Percentiles rank a stretch among this genome's conserved stretches.
Evolutionary conservation across 2,797 vertebrate genomes (phyloP).

Genomic region (Eurystomus glaucurus): DNA sequence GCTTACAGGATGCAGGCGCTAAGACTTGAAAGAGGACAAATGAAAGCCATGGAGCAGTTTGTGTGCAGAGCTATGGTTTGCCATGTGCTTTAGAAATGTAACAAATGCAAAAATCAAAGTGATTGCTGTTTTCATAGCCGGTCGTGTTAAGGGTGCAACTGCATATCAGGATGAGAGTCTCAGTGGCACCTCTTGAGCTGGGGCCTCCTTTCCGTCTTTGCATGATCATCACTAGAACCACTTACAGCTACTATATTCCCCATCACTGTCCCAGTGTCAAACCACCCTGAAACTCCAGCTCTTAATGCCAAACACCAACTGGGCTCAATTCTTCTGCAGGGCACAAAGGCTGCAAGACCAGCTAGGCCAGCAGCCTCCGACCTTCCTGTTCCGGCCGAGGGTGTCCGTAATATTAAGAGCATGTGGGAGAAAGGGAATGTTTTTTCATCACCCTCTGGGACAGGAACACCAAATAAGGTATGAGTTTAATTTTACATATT

Average conservation of each 20-base stretch:
- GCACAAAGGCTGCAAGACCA: conserved; percentile 89
- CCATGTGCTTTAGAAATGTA: background rate
- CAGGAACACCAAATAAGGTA: conserved; percentile 93
- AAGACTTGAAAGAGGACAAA: background rate
- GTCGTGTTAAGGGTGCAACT: background rate
- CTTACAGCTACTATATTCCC: background rate
- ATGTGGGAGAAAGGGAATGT: conserved; percentile 98
- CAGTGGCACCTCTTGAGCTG: background rate
- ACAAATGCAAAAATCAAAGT: background rate
- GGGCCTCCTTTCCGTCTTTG: background rate
- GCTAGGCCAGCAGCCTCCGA: conserved; percentile 89
- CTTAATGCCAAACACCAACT: background rate
- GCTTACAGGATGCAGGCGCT: background rate
- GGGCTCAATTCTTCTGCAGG: conserved; percentile 79
- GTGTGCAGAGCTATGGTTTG: background rate
- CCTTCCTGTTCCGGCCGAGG: conserved; percentile 89
- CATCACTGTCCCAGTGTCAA: background rate
- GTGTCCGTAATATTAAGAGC: conserved; percentile 97
- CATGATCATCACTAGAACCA: background rate
- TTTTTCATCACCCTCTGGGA: conserved; percentile 88
- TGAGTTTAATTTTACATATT: background rate
- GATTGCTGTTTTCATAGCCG: background rate
- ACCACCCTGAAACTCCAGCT: background rate
- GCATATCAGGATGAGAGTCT: background rate
- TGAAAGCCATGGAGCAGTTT: background rate